Percentiles rank a stretch among this genome's conserved stretches.
phyloP scores from a whole-genome alignment of 2,113 vertebrate genomes.

The Heterotilapia buettikoferi region DNA sequence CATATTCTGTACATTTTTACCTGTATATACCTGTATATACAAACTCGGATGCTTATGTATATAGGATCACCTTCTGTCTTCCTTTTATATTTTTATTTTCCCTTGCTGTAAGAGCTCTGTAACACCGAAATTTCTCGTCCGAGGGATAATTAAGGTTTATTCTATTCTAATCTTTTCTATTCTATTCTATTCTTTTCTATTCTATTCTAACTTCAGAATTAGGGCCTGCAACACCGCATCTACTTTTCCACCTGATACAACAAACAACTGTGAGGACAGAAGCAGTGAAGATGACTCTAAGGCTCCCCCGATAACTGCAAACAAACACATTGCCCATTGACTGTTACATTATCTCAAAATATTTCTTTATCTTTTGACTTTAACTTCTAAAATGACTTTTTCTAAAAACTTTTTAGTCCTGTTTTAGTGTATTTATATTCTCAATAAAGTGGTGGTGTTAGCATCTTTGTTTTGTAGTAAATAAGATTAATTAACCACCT shows the following conservation, averaged over 20 bases:
- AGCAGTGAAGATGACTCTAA: neutral
- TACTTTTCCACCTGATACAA: neutral
- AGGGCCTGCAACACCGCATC: neutral
- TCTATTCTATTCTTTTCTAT: neutral
- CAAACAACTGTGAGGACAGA: slow-evolving; percentile 46
- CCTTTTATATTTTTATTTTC: neutral
- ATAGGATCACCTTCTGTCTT: neutral
- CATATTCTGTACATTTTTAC: neutral
- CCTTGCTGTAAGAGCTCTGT: neutral
- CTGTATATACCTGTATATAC: neutral
- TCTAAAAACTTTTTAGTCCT: neutral
- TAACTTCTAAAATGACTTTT: neutral
- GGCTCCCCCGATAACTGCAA: neutral
- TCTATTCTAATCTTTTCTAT: neutral
- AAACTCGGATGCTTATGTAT: neutral
- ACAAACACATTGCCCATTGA: neutral
- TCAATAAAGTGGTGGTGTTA: neutral
- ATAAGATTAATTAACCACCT: neutral
- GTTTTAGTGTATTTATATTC: neutral
- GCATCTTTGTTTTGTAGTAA: neutral
- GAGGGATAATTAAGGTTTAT: neutral
- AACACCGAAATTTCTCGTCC: neutral
- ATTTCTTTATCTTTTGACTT: neutral
- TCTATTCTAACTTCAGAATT: neutral
- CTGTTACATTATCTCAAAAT: slow-evolving; percentile 17